Percentiles rank a stretch among this genome's conserved stretches.
phyloP scores from a whole-genome alignment of 2,888 invertebrate species.

The Hemistola chrysoprasaria region DNA sequence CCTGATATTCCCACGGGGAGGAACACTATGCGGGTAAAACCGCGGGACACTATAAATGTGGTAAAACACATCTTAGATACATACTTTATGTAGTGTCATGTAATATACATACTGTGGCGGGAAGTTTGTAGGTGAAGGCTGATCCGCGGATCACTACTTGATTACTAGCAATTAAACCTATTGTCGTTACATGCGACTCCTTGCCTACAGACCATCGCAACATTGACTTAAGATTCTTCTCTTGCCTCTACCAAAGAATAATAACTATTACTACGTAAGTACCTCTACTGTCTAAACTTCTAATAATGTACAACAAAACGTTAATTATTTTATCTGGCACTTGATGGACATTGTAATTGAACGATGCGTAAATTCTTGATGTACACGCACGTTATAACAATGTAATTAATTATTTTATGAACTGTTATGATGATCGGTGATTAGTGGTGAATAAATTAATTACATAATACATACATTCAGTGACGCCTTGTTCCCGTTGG shows the following conservation, averaged over 20 bases:
- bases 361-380: constrained; percentile 4
- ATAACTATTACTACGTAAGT: too few relatives aligned
- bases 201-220: constrained; percentile 34
- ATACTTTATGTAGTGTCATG: constrained; percentile 7
- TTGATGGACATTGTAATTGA: constrained; percentile 24
- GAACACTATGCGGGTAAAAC: too few relatives aligned
- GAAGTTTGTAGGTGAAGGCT: constrained; percentile 54
- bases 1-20: too few relatives aligned
- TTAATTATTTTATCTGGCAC: constrained; percentile 13
- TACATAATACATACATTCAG: too few relatives aligned
- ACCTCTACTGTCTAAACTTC: too few relatives aligned
- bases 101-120: constrained; percentile 18
- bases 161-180: constrained; percentile 52
- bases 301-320: constrained; percentile 10
- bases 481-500: too few relatives aligned
- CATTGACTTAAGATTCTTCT: too few relatives aligned
- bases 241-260: too few relatives aligned
- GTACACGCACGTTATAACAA: neutral
- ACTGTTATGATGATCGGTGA: constrained; percentile 1
- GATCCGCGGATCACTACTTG: constrained; percentile 38
- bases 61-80: too few relatives aligned
- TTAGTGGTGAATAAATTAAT: too few relatives aligned
- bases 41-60: too few relatives aligned
- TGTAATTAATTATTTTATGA: too few relatives aligned
- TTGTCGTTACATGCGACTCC: constrained; percentile 55